phyloP scores from a whole-genome alignment of 2,797 vertebrate genomes.

The Acrossocheilus fasciatus region DNA sequence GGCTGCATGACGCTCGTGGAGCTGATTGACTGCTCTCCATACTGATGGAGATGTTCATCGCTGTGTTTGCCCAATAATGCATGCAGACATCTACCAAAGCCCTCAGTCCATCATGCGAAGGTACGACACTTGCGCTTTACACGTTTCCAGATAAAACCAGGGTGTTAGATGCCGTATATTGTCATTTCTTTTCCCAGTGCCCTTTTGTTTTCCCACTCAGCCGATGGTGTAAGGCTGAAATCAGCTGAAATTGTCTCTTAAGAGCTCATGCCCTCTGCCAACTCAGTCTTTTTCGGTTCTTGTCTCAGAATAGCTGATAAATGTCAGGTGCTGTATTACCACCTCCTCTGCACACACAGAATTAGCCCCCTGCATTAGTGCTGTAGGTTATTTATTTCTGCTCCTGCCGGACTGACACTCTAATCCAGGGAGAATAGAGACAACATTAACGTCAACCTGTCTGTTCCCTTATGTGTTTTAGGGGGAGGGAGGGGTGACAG shows the following conservation, averaged over 20 bases:
- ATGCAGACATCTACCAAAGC: background rate
- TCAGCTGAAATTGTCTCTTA: constrained; percentile 21
- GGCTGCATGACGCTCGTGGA: constrained; percentile 14
- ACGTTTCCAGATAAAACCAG: background rate
- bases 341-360: constrained; percentile 16
- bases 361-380: constrained; percentile 18
- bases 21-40: constrained; percentile 24
- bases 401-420: constrained; percentile 31
- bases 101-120: background rate
- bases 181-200: background rate
- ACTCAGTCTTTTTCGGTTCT: constrained; percentile 9
- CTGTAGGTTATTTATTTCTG: constrained; percentile 41
- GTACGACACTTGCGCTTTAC: background rate
- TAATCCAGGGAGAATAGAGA: constrained; percentile 37
- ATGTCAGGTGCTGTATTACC: constrained; percentile 39
- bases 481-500: constrained; percentile 3
- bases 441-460: constrained; percentile 45
- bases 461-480: constrained; percentile 18
- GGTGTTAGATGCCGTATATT: background rate
- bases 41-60: constrained; percentile 29
- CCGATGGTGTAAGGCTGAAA: background rate
- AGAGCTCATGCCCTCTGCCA: constrained; percentile 22
- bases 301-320: constrained; percentile 44
- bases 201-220: constrained; percentile 11
- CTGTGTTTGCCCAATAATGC: background rate